Base-by-base conservation (phyloP, 1,140 invertebrate genomes). In the Micrasema longulum region DNA sequence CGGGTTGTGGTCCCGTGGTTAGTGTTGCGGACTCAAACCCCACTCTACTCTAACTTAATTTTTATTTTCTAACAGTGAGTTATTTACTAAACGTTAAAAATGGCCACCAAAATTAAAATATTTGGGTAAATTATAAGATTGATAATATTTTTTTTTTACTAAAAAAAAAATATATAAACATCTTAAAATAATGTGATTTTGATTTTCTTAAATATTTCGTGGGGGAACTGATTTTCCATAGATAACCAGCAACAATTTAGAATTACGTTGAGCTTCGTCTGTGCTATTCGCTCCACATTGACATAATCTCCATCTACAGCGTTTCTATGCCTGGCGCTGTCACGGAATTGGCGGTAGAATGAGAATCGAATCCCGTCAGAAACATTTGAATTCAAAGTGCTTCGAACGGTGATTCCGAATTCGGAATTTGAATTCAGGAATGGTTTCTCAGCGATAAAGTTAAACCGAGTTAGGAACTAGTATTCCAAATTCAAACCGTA, bases 371-470 rank as follows among this genome's bases (percentile, higher is more conserved):
- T 23, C 36, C 35, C 38, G 55, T 60, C 55, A 60, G 55, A 60
- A 60, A 60, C 55, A 60, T 60, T 60, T 60, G 55, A 60, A 60
- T 60, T 60, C 55, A 60, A 60, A 60, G 55, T 60, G 55, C 55
- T 22, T 60, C 55, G 55, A 60, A 60, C 55, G 35, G 55, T 60
- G 55, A 60, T 60, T 60, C 16, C 36, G 16, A 60, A 60, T 60
- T 60, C 36, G 52, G 20, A 60, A 60, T 60, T 60, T 60, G 55
- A 60, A 60, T 60, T 60, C 55, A 7, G 36, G 55, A 60, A 60
- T 38, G 35, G 55, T 18, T 55, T 43, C 55, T 12, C 55, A 36
- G 9, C 55, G 55, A 20, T 18, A 60, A 60, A 60, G 55, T 60
- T 43, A 60, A 43, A 60, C 55, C 55, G 20, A 38, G 31, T 60